These are phyloP conservation scores for Drosophila maculinotata DNA, from an alignment of 2,888 invertebrate species.

Conservation along the genomic window DNA sequence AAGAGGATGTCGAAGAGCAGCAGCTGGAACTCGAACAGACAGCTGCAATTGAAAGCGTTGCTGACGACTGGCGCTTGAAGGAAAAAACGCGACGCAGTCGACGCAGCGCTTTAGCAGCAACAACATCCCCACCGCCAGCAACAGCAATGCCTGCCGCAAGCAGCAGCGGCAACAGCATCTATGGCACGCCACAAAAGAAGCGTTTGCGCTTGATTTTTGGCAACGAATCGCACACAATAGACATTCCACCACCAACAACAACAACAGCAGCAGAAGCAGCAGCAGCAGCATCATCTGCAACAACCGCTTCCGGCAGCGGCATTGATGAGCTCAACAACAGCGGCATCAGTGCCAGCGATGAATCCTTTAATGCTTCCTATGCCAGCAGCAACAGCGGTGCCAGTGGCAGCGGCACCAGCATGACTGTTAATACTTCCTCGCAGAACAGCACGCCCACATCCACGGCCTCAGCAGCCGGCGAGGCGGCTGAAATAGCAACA, in stretches of 20 bases:
- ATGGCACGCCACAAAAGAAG: slow-evolving; percentile 91
- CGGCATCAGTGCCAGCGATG: slow-evolving; percentile 58
- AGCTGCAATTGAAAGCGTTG: slow-evolving; percentile 13
- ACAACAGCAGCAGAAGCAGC: slow-evolving; percentile 24
- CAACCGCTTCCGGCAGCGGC: slow-evolving; percentile 36
- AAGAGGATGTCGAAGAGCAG: slow-evolving; percentile 27
- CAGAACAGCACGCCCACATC: slow-evolving; percentile 45
- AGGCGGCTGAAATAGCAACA: slow-evolving; percentile 7
- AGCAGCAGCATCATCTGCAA: slow-evolving; percentile 2
- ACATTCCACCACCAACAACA: slow-evolving; percentile 89
- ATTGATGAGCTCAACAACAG: slow-evolving; percentile 66
- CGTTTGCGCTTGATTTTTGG: slow-evolving; percentile 94
- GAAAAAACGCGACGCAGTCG: slow-evolving; percentile 58
- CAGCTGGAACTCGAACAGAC: slow-evolving; percentile 1
- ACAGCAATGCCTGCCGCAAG: slow-evolving; percentile 7
- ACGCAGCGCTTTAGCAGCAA: slow-evolving; percentile 28
- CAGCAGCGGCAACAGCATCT: slow-evolving; percentile 49
- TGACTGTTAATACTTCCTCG: slow-evolving; percentile 51
- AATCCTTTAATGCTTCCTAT: slow-evolving; percentile 69
- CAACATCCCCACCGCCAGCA: slow-evolving; percentile 22
- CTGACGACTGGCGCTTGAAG: slow-evolving; percentile 29
- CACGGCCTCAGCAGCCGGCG: slow-evolving; percentile 16
- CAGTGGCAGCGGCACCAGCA: slow-evolving; percentile 35
- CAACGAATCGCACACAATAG: slow-evolving; percentile 94
- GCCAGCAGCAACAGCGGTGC: slow-evolving; percentile 54